These are phyloP conservation scores for Falco columbarius DNA, from an alignment of 2,797 vertebrate species.

Conservation along the genomic window DNA sequence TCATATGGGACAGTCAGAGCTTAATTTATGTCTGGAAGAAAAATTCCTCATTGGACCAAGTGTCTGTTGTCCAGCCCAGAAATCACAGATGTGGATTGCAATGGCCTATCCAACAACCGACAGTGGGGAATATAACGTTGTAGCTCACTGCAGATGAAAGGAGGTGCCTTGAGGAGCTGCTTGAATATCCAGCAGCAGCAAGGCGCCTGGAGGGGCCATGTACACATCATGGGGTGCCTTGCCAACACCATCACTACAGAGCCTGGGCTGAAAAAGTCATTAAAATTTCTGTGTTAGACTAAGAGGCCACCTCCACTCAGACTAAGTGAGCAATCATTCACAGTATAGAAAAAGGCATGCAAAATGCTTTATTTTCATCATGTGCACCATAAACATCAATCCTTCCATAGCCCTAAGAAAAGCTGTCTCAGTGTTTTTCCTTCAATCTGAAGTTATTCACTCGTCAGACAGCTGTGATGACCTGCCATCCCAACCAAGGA, in stretches of 20 bases:
- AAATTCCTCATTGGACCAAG: background rate
- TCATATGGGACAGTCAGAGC: background rate
- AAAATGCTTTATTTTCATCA: background rate
- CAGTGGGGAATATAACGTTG: background rate
- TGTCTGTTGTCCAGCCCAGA: background rate
- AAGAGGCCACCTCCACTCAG: rapidly evolving
- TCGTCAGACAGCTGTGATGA: background rate
- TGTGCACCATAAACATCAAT: background rate
- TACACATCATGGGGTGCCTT: background rate
- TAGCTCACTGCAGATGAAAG: background rate
- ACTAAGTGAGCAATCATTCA: background rate
- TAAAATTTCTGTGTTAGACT: background rate
- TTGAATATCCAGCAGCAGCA: background rate
- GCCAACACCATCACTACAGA: background rate
- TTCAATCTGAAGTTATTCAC: background rate
- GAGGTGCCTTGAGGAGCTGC: background rate
- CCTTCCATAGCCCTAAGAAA: background rate
- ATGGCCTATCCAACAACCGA: background rate
- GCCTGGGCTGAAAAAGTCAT: background rate
- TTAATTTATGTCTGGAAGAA: background rate
- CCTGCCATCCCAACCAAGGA: background rate
- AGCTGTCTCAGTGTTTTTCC: background rate
- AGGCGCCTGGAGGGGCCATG: background rate
- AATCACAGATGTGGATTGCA: background rate
- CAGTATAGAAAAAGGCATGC: rapidly evolving